phyloP scores from a whole-genome alignment of 2,797 vertebrate species.

The Natrix natrix region DNA sequence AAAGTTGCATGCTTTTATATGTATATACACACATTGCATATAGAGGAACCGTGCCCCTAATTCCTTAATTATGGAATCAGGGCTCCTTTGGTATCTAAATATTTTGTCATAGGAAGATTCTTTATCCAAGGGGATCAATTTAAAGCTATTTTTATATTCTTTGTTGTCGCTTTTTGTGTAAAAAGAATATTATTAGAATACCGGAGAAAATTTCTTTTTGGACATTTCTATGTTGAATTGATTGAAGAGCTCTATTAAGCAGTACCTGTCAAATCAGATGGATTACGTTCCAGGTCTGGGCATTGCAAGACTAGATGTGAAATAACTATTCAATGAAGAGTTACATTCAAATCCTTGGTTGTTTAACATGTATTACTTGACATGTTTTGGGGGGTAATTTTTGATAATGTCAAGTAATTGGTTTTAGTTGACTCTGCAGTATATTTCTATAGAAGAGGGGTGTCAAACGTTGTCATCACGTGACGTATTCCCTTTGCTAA shows the following conservation, averaged over 20 bases:
- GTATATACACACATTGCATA: conserved; percentile 30
- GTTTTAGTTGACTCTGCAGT: neutral
- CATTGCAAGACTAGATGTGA: neutral
- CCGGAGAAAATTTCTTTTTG: neutral
- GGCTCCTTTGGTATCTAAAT: neutral
- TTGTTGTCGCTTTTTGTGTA: neutral
- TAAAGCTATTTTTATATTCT: neutral
- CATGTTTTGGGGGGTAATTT: too few species aligned
- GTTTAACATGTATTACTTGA: neutral
- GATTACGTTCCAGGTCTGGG: neutral
- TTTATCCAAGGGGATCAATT: neutral
- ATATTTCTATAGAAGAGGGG: neutral
- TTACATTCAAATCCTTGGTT: neutral
- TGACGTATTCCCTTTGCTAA: too few species aligned
- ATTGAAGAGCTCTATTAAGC: neutral
- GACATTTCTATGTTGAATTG: neutral
- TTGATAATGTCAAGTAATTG: too few species aligned
- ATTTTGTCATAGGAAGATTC: neutral
- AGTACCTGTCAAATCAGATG: neutral
- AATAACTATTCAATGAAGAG: neutral
- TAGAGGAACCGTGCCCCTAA: conserved; percentile 52
- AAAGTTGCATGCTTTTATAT: conserved; percentile 45
- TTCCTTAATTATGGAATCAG: conserved; percentile 15
- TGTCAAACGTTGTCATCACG: too few species aligned
- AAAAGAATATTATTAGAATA: neutral